phyloP scores from a whole-genome alignment of 2,113 vertebrate genomes.

The Gymnogyps californianus region DNA sequence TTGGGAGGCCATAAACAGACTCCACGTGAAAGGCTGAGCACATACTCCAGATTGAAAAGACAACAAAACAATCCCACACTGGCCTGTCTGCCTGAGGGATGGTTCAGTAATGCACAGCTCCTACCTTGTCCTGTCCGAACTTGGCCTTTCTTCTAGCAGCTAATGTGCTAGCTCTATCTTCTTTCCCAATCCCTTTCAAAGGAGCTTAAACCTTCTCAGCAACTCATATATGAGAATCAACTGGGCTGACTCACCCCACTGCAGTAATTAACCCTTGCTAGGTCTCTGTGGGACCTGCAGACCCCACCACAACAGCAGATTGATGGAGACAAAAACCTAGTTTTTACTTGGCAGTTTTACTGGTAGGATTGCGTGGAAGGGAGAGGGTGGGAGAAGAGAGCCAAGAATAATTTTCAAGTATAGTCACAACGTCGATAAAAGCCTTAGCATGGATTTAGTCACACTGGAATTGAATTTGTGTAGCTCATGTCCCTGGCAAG shows the following conservation, averaged over 20 bases:
- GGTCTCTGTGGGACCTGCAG: not conserved
- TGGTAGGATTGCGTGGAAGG: not conserved
- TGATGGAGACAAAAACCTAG: not conserved
- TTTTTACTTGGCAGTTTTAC: not conserved
- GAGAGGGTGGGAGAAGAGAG: not conserved
- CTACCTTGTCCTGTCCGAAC: not conserved
- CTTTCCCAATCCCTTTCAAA: not conserved
- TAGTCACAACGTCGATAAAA: not conserved
- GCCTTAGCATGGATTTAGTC: not conserved
- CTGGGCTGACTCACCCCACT: not conserved
- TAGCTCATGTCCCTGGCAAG: not conserved
- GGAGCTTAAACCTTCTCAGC: not conserved
- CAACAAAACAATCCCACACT: not conserved
- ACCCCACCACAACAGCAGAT: not conserved
- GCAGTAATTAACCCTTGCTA: not conserved
- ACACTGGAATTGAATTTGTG: not conserved
- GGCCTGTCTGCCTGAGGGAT: accelerated
- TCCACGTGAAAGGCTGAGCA: not conserved
- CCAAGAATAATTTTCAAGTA: not conserved
- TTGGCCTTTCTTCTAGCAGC: not conserved
- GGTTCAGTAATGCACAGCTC: not conserved
- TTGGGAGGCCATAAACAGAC: not conserved
- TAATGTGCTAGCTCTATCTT: accelerated
- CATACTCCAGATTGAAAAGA: not conserved
- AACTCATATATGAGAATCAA: not conserved